These are phyloP conservation scores for Rhynchotus rufescens DNA, from an alignment of 2,797 vertebrate genomes.

Conservation along the genomic window DNA sequence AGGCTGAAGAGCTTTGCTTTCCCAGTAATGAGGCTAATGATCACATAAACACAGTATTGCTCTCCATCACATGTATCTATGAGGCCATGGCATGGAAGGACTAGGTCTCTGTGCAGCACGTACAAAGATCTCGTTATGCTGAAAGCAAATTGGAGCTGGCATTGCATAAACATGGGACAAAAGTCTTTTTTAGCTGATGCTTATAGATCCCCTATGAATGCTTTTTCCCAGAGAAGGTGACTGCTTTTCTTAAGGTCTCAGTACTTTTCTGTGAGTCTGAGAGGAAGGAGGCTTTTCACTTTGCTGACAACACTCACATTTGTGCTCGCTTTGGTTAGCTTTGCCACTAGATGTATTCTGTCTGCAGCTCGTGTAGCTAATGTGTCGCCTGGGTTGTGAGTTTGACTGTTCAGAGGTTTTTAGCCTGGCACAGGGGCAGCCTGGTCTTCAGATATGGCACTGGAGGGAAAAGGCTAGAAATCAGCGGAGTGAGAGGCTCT, in stretches of 20 bases:
- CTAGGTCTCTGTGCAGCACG: not conserved
- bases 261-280: not conserved
- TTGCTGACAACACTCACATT: not conserved
- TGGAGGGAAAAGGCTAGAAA: not conserved
- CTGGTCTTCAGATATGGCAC: accelerated
- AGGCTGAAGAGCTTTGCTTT: not conserved
- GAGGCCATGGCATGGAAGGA: not conserved
- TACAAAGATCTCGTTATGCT: not conserved
- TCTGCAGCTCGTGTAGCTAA: not conserved
- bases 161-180: not conserved
- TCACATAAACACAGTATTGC: not conserved
- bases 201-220: not conserved
- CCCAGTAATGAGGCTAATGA: not conserved
- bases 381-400: too few relatives aligned
- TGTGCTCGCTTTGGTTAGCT: not conserved
- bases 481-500: not conserved
- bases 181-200: not conserved
- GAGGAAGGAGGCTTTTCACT: not conserved
- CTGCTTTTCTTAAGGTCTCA: not conserved
- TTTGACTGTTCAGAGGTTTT: not conserved
- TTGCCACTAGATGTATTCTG: not conserved
- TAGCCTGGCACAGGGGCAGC: not conserved
- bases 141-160: not conserved
- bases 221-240: not conserved
- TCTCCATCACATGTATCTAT: accelerated